Conservation (phyloP, 35 echinoderm and acorn worm genomes). For the Lytechinus variegatus region DNA sequence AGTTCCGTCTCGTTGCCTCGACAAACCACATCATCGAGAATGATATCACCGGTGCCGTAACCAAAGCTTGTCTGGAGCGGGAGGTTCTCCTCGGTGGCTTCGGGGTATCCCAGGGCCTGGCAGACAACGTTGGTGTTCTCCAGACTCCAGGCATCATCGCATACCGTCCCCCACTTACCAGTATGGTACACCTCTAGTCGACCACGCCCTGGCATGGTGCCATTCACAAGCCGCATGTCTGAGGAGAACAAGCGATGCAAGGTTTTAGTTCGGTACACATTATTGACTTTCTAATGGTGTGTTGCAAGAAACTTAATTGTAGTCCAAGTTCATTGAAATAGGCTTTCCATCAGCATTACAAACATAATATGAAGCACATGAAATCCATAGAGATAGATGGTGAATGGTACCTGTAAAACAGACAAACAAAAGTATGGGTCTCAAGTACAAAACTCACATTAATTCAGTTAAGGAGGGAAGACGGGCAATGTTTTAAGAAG, state of each 20-base stretch:
- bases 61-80: conserved; percentile 38
- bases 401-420: no score
- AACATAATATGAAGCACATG: no score
- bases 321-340: no score
- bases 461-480: no score
- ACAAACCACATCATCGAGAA: conserved; percentile 51
- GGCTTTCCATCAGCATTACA: no score
- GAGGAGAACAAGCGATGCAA: not conserved
- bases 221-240: conserved; percentile 32
- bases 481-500: no score
- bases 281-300: no score
- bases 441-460: no score
- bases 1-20: conserved; percentile 32
- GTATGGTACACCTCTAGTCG: conserved; percentile 22
- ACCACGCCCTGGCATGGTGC: not conserved
- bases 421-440: no score
- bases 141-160: conserved; percentile 9
- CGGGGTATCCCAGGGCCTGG: conserved; percentile 14
- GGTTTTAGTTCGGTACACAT: no score
- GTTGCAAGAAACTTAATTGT: no score
- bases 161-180: conserved; percentile 39
- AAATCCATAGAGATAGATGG: no score
- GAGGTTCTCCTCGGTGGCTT: not conserved
- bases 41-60: not conserved
- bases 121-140: conserved; percentile 24